phyloP scores from a whole-genome alignment of 2,113 vertebrate genomes.

The Platanista minor region DNA sequence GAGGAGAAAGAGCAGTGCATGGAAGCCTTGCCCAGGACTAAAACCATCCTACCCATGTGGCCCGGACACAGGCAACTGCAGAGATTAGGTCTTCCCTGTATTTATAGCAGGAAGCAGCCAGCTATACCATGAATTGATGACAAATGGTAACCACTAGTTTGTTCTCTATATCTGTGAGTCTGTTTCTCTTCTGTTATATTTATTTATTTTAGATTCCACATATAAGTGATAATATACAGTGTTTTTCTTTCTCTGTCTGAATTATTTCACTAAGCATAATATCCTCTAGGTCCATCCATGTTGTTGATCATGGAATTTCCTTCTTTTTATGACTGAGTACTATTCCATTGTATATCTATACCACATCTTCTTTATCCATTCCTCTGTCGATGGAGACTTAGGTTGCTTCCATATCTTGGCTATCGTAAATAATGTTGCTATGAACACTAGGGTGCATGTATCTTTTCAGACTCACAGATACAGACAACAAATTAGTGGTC shows the following conservation, averaged over 20 bases:
- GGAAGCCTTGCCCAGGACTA: background rate
- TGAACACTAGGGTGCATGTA: background rate
- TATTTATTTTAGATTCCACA: background rate
- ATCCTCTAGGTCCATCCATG: background rate
- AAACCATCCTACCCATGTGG: background rate
- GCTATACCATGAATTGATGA: background rate
- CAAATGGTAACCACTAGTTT: background rate
- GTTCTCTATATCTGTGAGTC: background rate
- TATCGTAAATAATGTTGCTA: background rate
- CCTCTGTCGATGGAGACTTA: background rate
- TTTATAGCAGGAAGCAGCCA: background rate
- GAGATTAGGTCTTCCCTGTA: background rate
- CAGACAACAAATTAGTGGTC: background rate
- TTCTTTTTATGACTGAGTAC: background rate
- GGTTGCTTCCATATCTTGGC: background rate
- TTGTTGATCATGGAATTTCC: background rate
- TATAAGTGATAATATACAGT: background rate
- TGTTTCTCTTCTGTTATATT: background rate
- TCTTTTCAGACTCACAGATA: background rate
- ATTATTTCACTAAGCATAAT: background rate
- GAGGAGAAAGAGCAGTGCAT: background rate
- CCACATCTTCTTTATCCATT: background rate
- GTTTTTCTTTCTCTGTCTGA: background rate
- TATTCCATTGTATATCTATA: no score
- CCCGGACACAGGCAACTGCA: background rate